Evolutionary conservation across 2,888 invertebrate genomes (phyloP).

Genomic region (Netelia inedita): DNA sequence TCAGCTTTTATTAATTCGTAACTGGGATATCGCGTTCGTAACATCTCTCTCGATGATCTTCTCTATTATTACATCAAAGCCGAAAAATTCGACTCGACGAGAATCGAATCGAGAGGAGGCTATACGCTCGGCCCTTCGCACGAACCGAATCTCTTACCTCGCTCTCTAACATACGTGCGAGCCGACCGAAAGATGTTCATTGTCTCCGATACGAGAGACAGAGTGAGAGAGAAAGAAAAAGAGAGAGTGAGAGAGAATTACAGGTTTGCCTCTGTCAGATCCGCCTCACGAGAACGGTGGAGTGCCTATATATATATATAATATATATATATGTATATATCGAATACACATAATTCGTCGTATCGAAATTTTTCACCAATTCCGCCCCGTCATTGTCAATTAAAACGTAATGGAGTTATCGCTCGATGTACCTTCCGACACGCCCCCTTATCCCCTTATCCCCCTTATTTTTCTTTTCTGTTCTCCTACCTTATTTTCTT

Average conservation of each 20-base stretch:
- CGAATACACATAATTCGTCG: slow-evolving; percentile 72
- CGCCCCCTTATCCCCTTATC: not conserved
- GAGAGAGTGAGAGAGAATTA: slow-evolving; percentile 14
- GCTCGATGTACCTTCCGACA: not conserved
- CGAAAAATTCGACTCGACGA: slow-evolving; percentile 2
- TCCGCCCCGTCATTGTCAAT: slow-evolving; percentile 72
- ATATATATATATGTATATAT: slow-evolving; percentile 46
- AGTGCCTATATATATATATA: not conserved
- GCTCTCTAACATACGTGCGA: not conserved
- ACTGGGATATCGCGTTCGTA: not conserved
- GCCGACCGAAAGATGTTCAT: not conserved
- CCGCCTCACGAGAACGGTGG: slow-evolving; percentile 59
- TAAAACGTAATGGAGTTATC: slow-evolving; percentile 64
- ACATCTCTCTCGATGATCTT: not conserved
- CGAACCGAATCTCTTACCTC: not conserved
- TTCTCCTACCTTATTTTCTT: not conserved
- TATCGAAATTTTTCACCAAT: slow-evolving; percentile 73
- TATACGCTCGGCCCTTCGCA: not conserved
- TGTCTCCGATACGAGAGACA: not conserved
- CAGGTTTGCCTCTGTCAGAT: slow-evolving; percentile 60
- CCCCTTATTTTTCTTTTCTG: not conserved
- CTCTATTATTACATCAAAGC: slow-evolving; percentile 11
- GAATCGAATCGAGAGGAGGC: not conserved
- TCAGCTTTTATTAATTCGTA: slow-evolving; percentile 1
- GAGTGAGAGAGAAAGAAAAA: too few relatives aligned